Percentiles rank a stretch among this genome's conserved stretches.
phyloP scores from a whole-genome alignment of 2,888 invertebrate genomes.

The Lasioglossum figueresi region DNA sequence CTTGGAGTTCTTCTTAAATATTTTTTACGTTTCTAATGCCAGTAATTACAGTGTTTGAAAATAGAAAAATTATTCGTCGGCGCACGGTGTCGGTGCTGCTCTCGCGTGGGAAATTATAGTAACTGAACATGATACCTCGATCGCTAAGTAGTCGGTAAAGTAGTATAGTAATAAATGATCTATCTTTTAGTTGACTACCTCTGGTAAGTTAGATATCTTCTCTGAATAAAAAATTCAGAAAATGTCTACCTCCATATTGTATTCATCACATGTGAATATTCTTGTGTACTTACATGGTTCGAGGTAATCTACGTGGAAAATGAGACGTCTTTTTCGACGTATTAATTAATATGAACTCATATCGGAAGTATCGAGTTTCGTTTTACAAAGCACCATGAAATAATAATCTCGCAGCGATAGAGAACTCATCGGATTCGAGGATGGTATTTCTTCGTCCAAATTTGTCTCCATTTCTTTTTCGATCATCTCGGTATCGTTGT shows the following conservation, averaged over 20 bases:
- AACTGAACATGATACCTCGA: neutral
- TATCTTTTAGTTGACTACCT: neutral
- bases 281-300: neutral
- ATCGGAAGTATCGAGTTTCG: no score
- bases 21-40: neutral
- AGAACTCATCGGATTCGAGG: neutral
- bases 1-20: neutral
- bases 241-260: slow-evolving; percentile 5
- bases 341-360: neutral
- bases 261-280: neutral
- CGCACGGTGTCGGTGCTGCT: slow-evolving; percentile 33
- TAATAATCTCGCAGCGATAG: slow-evolving; percentile 30
- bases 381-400: neutral
- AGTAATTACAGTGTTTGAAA: no score
- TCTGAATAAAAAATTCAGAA: neutral
- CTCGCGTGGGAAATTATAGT: neutral
- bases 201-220: neutral
- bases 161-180: neutral
- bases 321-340: neutral
- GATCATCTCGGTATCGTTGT: neutral
- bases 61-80: neutral
- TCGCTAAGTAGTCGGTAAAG: slow-evolving; percentile 13
- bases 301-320: neutral
- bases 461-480: neutral
- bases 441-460: slow-evolving; percentile 38